Conservation (phyloP, 2,797 vertebrate genomes). For the Cirrhinus molitorella region DNA sequence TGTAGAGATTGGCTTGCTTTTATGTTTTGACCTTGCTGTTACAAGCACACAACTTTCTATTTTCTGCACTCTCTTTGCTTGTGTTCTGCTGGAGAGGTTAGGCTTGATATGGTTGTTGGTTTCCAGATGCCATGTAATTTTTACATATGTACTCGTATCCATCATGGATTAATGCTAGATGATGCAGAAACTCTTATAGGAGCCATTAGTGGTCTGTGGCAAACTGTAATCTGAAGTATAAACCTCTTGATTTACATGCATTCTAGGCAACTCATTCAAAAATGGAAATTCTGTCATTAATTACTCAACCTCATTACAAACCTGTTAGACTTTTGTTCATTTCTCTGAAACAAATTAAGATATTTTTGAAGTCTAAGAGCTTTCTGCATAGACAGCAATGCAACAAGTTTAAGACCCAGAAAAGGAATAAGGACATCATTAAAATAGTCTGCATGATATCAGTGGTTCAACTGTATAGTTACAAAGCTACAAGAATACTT, state of each 20-base stretch:
- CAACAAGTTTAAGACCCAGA: too few relatives aligned
- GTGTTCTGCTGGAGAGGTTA: slow-evolving; percentile 1
- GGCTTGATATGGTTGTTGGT: neutral
- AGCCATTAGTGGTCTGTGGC: neutral
- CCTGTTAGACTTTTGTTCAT: too few relatives aligned
- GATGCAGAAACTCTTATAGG: neutral
- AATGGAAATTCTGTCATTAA: too few relatives aligned
- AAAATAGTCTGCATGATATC: too few relatives aligned
- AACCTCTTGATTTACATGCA: neutral
- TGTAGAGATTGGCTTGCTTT: slow-evolving; percentile 13
- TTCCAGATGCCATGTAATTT: neutral
- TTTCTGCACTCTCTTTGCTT: neutral
- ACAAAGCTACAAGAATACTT: too few relatives aligned
- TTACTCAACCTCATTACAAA: too few relatives aligned
- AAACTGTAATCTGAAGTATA: neutral
- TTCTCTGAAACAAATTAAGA: too few relatives aligned
- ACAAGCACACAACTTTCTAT: neutral
- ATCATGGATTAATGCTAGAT: neutral
- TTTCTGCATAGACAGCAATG: too few relatives aligned
- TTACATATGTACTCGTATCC: slow-evolving; percentile 7
- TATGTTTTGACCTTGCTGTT: neutral
- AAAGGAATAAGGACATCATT: too few relatives aligned
- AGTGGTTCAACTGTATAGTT: too few relatives aligned
- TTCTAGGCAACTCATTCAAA: neutral
- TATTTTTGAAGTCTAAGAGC: too few relatives aligned